These are phyloP conservation scores for Neoascia interrupta DNA, from an alignment of 2,888 invertebrate species.

Conservation along the genomic window DNA sequence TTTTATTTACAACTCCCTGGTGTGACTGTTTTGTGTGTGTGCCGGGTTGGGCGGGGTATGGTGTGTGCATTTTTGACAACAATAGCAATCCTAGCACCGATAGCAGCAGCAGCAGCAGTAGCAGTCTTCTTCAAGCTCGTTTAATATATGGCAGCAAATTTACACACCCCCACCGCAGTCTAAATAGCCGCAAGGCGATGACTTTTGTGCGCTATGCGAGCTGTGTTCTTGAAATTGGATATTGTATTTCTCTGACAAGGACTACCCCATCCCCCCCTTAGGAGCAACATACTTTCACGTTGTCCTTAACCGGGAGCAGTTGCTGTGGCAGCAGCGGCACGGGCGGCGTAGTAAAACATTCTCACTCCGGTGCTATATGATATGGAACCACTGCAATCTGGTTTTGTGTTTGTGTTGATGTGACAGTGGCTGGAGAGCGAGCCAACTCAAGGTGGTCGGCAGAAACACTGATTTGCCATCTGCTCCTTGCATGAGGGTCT, in stretches of 20 bases:
- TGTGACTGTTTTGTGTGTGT: conserved; percentile 25
- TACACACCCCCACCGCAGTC: conserved; percentile 26
- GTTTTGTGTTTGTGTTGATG: conserved; percentile 18
- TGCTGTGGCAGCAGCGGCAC: conserved; percentile 16
- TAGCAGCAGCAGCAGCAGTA: conserved; percentile 8
- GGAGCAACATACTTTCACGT: too few species aligned
- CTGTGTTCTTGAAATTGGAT: conserved; percentile 54
- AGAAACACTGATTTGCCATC: conserved; percentile 27
- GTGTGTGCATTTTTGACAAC: conserved; percentile 17
- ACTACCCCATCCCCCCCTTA: not conserved
- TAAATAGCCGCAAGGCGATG: conserved; percentile 59
- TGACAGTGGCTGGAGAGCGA: not conserved
- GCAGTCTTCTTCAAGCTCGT: not conserved
- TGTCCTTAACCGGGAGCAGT: conserved; percentile 16
- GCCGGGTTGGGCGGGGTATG: not conserved
- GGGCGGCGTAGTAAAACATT: too few species aligned
- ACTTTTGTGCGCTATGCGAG: conserved; percentile 36
- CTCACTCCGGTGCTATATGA: too few species aligned
- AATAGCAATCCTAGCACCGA: conserved; percentile 35
- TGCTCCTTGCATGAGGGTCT: conserved; percentile 27
- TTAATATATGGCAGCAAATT: conserved; percentile 40
- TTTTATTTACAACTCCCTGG: conserved; percentile 55
- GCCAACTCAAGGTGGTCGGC: not conserved
- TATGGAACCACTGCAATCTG: conserved; percentile 16
- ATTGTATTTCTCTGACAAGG: conserved; percentile 52